A percentile compares a stretch with the other conserved stretches of the same genome.
These are phyloP conservation scores for Xanthia togata DNA, from an alignment of 2,888 invertebrate genomes.

Conservation along the genomic window DNA sequence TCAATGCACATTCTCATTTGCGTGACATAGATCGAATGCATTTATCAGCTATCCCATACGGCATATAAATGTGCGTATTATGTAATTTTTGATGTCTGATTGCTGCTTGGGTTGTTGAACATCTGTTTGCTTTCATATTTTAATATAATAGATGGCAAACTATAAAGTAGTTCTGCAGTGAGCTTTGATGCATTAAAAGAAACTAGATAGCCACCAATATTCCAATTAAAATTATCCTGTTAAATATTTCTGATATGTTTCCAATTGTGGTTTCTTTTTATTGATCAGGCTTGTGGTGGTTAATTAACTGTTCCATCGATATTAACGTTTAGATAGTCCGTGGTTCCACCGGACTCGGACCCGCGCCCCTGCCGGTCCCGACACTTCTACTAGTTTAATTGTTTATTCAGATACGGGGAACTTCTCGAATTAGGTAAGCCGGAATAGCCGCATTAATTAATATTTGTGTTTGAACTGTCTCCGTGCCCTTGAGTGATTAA, in stretches of 20 bases:
- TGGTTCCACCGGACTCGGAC: constrained; percentile 55
- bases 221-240: constrained; percentile 50
- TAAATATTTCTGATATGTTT: constrained; percentile 32
- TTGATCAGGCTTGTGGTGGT: constrained; percentile 20
- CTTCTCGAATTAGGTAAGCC: constrained; percentile 87
- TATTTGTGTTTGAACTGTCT: constrained; percentile 89
- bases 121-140: constrained; percentile 54
- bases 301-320: constrained; percentile 62
- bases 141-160: constrained; percentile 31
- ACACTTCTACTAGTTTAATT: constrained; percentile 85
- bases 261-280: constrained; percentile 35
- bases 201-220: constrained; percentile 29
- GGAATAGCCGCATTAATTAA: constrained; percentile 88
- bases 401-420: constrained; percentile 88
- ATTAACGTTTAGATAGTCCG: constrained; percentile 55
- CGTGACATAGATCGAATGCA: constrained; percentile 55
- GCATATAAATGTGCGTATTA: constrained; percentile 58
- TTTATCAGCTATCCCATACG: constrained; percentile 49
- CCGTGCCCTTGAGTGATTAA: constrained; percentile 88
- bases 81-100: constrained; percentile 46
- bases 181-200: constrained; percentile 6
- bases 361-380: constrained; percentile 62
- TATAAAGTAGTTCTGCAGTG: constrained; percentile 5
- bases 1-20: constrained; percentile 52
- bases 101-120: constrained; percentile 20